Conservation (phyloP, 2,888 invertebrate genomes). For the Cataglyphis livida region DNA sequence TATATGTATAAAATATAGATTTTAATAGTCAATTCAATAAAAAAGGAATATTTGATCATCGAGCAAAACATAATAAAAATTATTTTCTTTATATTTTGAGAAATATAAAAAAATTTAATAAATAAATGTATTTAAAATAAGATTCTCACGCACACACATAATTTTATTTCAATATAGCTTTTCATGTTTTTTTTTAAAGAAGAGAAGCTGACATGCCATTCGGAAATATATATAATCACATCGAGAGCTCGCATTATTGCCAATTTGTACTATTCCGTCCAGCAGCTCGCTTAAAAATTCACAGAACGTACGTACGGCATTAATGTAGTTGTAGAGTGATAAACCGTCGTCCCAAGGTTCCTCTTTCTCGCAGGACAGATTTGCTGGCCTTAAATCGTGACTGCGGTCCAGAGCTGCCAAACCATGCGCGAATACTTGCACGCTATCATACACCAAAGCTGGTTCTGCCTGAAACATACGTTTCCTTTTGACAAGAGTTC, state of each 20-base stretch:
- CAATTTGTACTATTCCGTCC: neutral
- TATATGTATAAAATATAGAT: neutral
- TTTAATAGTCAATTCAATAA: neutral
- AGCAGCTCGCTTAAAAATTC: conserved; percentile 26
- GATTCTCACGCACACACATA: neutral
- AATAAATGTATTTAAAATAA: neutral
- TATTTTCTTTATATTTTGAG: neutral
- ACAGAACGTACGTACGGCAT: conserved; percentile 87
- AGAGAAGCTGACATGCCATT: neutral
- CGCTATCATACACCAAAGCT: conserved; percentile 94
- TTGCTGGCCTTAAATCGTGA: conserved; percentile 89
- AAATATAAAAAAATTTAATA: neutral
- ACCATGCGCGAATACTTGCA: conserved; percentile 93
- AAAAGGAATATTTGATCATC: neutral
- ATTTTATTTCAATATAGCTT: neutral
- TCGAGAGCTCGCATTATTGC: neutral
- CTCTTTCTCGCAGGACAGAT: conserved; percentile 94
- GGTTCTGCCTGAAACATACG: conserved; percentile 91
- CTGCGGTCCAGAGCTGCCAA: conserved; percentile 91
- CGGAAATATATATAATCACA: conserved; percentile 38
- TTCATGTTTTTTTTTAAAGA: neutral
- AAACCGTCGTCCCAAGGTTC: conserved; percentile 93
- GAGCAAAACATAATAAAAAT: neutral
- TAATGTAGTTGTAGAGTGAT: conserved; percentile 91
- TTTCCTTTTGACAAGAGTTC: conserved; percentile 56